A percentile compares a stretch with the other conserved stretches of the same genome.
phyloP scores from a whole-genome alignment of 2,888 invertebrate species.

The Drosophila rubida region DNA sequence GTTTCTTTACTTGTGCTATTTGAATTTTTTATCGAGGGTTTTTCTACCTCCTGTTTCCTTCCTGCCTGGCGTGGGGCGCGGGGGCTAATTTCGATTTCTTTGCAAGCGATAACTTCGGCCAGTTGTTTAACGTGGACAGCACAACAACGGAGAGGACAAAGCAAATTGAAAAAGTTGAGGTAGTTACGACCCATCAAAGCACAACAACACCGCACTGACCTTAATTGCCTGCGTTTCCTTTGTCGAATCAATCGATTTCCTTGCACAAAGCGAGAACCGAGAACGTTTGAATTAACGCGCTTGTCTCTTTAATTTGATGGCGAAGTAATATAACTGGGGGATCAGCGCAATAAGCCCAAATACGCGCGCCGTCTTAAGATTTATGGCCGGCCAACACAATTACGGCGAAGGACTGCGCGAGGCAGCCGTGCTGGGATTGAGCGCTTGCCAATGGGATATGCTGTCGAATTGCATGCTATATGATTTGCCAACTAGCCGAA shows the following conservation, averaged over 20 bases:
- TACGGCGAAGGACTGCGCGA: slow-evolving; percentile 41
- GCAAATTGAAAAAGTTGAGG: slow-evolving; percentile 76
- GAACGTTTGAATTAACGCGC: slow-evolving; percentile 29
- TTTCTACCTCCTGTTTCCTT: slow-evolving; percentile 7
- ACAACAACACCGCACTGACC: slow-evolving; percentile 56
- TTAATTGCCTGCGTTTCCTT: slow-evolving; percentile 62
- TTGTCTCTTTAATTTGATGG: slow-evolving; percentile 47
- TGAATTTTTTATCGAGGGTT: slow-evolving; percentile 68
- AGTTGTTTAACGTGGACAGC: slow-evolving; percentile 39
- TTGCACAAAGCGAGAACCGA: slow-evolving; percentile 1
- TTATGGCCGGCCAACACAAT: slow-evolving; percentile 67
- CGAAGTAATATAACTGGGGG: slow-evolving; percentile 10
- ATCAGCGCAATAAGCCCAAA: slow-evolving; percentile 45
- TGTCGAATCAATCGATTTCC: slow-evolving; percentile 61
- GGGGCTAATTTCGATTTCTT: slow-evolving; percentile 56
- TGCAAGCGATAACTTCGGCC: slow-evolving; percentile 64
- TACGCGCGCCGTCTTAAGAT: slow-evolving; percentile 53
- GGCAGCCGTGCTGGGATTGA: slow-evolving; percentile 8
- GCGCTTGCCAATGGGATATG: not conserved
- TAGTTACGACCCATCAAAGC: slow-evolving; percentile 53
- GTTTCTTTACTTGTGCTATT: slow-evolving; percentile 56
- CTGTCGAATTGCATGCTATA: slow-evolving; percentile 34
- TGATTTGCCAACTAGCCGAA: slow-evolving; percentile 35
- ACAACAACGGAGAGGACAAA: too few relatives aligned
- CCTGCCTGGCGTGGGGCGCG: not conserved